Base-by-base conservation (phyloP, 2,113 vertebrate species). In the Aix galericulata region DNA sequence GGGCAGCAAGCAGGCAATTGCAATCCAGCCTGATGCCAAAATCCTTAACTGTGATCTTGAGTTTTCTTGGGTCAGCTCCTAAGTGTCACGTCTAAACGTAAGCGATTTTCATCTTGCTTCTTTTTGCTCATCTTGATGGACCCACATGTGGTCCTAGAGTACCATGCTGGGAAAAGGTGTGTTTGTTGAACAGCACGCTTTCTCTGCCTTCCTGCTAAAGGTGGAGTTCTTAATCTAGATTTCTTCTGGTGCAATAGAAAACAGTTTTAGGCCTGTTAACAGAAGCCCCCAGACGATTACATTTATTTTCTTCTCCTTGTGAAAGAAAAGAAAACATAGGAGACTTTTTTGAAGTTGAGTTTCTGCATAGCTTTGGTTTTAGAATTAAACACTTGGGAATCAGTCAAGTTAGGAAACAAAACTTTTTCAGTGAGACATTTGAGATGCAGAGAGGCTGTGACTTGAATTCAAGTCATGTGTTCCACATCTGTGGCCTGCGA, bases 231-330 rank as follows among this genome's bases (percentile, higher is more conserved):
- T 42, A 71, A 77, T 62, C 34, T 13, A 72, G 31, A 9, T 82
- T 81, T 74, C 8, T 56, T 69, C 11, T 60, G 20, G 6, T 58
- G 32, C 2, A 4, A 23, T 18, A 44, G 34, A 67, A 17, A 55
- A 36, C 16, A 63, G 25, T 10, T 7, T 52, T 52, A 77, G 23
- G 13, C 36, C n/a, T n/a, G 40, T 31, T 50, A 32, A 48, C 46
- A 48, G 46, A 48, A 22, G 46, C 46, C 20, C 46, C 46, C 46
- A 48, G 46, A 22, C 3, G 20, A 48, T 48, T 48, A 50, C 7
- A 7, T n/a, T 20, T 3, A 26, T 44, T 2, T 1, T 6, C 4
- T 15, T 48, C 17, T 18, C 21, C 6, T 12, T 17, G 16, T 31
- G 26, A 59, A 66, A 60, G n/a, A 23, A 34, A 71, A 10, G 25